These are phyloP conservation scores for Semaprochilodus insignis DNA, from an alignment of 2,797 vertebrate genomes.

Conservation along the genomic window DNA sequence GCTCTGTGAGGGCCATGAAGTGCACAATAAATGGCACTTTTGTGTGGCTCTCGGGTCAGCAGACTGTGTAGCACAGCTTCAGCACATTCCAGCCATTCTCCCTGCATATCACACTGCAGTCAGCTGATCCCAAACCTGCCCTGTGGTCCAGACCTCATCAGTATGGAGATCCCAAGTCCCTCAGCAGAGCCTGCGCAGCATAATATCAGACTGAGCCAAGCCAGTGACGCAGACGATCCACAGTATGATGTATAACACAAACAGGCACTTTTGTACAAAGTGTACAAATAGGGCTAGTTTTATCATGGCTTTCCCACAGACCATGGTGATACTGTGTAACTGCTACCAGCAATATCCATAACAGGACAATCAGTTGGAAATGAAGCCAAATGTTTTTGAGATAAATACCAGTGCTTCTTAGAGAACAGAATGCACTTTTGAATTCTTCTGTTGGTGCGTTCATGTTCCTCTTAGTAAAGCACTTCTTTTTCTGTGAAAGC, in stretches of 20 bases:
- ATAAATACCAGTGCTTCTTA: neutral
- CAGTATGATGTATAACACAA: neutral
- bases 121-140: constrained; percentile 72
- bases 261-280: neutral
- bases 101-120: constrained; percentile 76
- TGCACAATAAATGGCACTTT: constrained; percentile 68
- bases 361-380: neutral
- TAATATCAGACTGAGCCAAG: constrained; percentile 14
- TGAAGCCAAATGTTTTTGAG: neutral
- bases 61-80: constrained; percentile 69
- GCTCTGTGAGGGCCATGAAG: constrained; percentile 44
- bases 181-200: constrained; percentile 5
- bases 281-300: neutral
- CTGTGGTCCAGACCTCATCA: constrained; percentile 26
- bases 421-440: neutral
- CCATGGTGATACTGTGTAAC: neutral
- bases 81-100: constrained; percentile 79
- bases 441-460: neutral
- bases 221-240: neutral
- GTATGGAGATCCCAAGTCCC: constrained; percentile 1
- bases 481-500: neutral
- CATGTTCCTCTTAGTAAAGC: neutral
- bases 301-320: neutral
- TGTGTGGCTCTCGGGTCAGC: constrained; percentile 68
- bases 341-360: neutral